Percentiles rank a stretch among this genome's conserved stretches.
These are phyloP conservation scores for Lycaena phlaeas DNA, from an alignment of 2,888 invertebrate species.

Conservation along the genomic window DNA sequence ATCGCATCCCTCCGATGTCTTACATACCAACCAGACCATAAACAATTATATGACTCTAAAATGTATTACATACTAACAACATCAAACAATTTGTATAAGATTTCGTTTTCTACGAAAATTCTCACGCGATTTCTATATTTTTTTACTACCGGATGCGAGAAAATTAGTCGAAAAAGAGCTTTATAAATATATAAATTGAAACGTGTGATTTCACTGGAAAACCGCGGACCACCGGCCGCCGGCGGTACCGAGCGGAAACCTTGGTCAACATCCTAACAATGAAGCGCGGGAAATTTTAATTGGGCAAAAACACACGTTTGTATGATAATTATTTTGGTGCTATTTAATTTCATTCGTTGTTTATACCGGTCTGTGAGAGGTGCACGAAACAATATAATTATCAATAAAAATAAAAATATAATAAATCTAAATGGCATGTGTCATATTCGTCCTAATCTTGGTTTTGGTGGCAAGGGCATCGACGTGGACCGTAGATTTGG, in stretches of 20 bases:
- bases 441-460: not conserved
- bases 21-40: no score
- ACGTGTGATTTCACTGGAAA: constrained; percentile 12
- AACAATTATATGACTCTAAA: no score
- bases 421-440: not conserved
- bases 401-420: not conserved
- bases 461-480: not conserved
- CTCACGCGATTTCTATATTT: no score
- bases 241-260: constrained; percentile 14
- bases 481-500: not conserved
- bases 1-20: no score
- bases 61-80: no score
- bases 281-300: constrained; percentile 49
- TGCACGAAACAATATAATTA: not conserved
- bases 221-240: constrained; percentile 1
- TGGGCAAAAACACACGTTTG: constrained; percentile 41
- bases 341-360: constrained; percentile 14
- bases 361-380: not conserved
- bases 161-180: no score
- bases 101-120: no score
- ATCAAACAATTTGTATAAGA: no score
- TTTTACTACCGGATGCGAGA: no score
- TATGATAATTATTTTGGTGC: constrained; percentile 28
- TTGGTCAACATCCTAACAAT: constrained; percentile 39
- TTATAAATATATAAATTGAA: no score